Percentiles rank a stretch among this genome's conserved stretches.
Conservation (phyloP, 2,113 vertebrate genomes). For the Picathartes gymnocephalus region DNA sequence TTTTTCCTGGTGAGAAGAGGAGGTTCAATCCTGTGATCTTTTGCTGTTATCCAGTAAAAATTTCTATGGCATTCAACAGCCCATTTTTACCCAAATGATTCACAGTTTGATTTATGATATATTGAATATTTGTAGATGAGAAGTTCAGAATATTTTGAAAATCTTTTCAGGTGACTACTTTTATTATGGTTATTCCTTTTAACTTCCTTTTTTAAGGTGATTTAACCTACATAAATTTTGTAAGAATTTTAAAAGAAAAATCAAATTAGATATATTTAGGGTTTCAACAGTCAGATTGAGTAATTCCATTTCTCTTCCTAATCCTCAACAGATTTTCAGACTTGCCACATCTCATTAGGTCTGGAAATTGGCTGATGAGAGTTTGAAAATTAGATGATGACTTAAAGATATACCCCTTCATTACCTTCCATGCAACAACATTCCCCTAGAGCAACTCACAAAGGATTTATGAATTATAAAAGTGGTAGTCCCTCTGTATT, state of each 20-base stretch:
- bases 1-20: background rate
- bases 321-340: constrained; percentile 50
- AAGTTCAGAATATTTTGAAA: background rate
- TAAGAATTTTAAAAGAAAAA: constrained; percentile 2
- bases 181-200: background rate
- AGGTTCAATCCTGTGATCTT: background rate
- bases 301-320: background rate
- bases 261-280: background rate
- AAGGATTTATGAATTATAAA: constrained; percentile 1
- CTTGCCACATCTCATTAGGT: constrained; percentile 33
- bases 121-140: background rate
- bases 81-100: background rate
- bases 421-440: constrained; percentile 1
- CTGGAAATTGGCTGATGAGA: constrained; percentile 19
- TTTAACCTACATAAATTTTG: background rate
- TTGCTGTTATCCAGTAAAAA: background rate
- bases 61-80: background rate
- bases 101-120: background rate
- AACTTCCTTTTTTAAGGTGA: background rate
- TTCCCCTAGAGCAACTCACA: background rate
- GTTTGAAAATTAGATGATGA: constrained; percentile 41
- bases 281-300: constrained; percentile 24
- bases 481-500: background rate
- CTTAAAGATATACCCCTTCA: constrained; percentile 36
- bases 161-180: background rate